phyloP scores from a whole-genome alignment of 2,797 vertebrate genomes.

The Nannoperca australis region DNA sequence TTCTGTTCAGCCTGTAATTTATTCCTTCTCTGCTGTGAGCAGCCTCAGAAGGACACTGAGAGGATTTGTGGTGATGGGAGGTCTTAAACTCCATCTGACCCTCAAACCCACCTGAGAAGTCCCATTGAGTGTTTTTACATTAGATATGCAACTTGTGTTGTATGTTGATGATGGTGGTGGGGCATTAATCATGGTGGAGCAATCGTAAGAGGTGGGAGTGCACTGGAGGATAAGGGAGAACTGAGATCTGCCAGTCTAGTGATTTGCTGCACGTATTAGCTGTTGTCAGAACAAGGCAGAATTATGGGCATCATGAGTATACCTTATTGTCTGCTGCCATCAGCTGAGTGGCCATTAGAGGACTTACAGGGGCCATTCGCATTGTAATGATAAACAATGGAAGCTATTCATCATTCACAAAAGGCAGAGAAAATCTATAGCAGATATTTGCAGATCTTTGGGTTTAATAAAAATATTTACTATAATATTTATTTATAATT shows the following conservation, averaged over 20 bases:
- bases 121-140: constrained; percentile 70
- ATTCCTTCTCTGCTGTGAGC: constrained; percentile 58
- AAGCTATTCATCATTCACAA: constrained; percentile 39
- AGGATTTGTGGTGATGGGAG: constrained; percentile 79
- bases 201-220: constrained; percentile 49
- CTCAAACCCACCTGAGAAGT: constrained; percentile 73
- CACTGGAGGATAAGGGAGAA: constrained; percentile 61
- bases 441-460: neutral
- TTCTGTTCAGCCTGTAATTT: constrained; percentile 66
- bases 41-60: constrained; percentile 67
- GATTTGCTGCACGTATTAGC: constrained; percentile 69
- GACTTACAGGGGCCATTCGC: constrained; percentile 52
- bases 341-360: constrained; percentile 72
- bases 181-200: constrained; percentile 68
- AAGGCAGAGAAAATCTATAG: constrained; percentile 38
- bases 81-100: constrained; percentile 81
- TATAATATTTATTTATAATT: too few relatives aligned
- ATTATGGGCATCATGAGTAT: constrained; percentile 64
- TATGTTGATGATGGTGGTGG: constrained; percentile 55
- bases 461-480: constrained; percentile 21
- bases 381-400: constrained; percentile 57
- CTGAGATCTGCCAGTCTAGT: constrained; percentile 70
- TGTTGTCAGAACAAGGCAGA: constrained; percentile 69
- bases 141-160: constrained; percentile 72
- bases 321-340: constrained; percentile 67